These are phyloP conservation scores for Gopherus evgoodei DNA, from an alignment of 2,113 vertebrate genomes.

Conservation along the genomic window DNA sequence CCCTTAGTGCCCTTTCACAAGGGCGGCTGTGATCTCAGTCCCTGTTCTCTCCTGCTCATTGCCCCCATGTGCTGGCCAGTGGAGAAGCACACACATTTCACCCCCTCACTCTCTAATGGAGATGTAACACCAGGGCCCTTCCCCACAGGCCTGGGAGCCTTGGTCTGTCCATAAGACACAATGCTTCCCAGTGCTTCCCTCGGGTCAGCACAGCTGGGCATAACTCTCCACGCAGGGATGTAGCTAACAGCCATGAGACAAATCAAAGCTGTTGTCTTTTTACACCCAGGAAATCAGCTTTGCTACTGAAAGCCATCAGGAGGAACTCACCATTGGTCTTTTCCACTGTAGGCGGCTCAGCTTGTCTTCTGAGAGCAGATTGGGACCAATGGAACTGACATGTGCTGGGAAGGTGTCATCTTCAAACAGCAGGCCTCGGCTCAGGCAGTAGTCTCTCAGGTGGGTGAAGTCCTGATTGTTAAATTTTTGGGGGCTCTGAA, in stretches of 20 bases:
- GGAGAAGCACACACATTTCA: background rate
- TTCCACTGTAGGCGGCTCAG: slow-evolving; percentile 61
- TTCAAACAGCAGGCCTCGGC: slow-evolving; percentile 66
- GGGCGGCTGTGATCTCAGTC: background rate
- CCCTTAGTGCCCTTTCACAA: background rate
- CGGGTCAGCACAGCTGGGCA: background rate
- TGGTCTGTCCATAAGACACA: background rate
- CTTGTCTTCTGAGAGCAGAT: slow-evolving; percentile 34
- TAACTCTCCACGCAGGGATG: background rate
- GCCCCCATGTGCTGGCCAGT: background rate
- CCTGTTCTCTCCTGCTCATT: background rate
- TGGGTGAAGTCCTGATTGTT: slow-evolving; percentile 76
- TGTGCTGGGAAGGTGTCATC: slow-evolving; percentile 75
- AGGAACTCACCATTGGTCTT: slow-evolving; percentile 75
- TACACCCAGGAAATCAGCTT: background rate
- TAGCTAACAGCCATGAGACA: background rate
- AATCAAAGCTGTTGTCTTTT: background rate
- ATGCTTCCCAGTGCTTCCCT: background rate
- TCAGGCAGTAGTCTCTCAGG: slow-evolving; percentile 64
- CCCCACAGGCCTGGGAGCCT: background rate
- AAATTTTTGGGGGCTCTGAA: slow-evolving; percentile 50
- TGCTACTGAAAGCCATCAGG: rapidly evolving
- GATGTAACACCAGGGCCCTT: background rate
- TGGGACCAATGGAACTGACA: slow-evolving; percentile 67
- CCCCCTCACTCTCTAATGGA: background rate